Evolutionary conservation across 2,113 vertebrate species (phyloP).

Genomic region (Hydropotes inermis): DNA sequence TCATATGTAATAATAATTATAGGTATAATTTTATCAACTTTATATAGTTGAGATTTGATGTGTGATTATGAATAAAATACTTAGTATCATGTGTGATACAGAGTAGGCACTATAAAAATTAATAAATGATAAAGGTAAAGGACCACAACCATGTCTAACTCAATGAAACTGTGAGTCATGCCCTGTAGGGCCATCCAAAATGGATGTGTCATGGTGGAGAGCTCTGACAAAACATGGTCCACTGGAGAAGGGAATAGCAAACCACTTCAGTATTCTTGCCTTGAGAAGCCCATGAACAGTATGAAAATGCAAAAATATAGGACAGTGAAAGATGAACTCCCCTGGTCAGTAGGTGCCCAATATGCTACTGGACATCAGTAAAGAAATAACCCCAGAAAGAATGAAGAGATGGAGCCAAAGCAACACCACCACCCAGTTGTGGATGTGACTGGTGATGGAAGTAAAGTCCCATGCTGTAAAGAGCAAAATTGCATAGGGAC

Average conservation of each 20-base stretch:
- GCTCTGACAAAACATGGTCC: not conserved
- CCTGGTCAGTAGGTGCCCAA: not conserved
- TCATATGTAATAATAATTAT: not conserved
- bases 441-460: not conserved
- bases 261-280: not conserved
- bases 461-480: not conserved
- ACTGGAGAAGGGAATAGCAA: not conserved
- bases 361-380: not conserved
- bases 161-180: not conserved
- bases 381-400: not conserved
- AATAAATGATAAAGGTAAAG: not conserved
- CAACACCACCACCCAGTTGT: rapidly evolving
- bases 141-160: not conserved
- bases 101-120: not conserved
- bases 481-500: not conserved
- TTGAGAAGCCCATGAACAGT: not conserved
- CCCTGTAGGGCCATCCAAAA: not conserved
- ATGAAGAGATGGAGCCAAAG: not conserved
- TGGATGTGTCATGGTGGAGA: not conserved
- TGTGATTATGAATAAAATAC: not conserved
- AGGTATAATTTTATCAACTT: not conserved
- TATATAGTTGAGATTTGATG: not conserved
- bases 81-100: not conserved
- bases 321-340: not conserved
- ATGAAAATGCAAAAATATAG: not conserved